Evolutionary conservation across 2,113 vertebrate species (phyloP), one percentile per base, ranked within the genome.

Genomic region (Petrocephalus zakoni): DNA sequence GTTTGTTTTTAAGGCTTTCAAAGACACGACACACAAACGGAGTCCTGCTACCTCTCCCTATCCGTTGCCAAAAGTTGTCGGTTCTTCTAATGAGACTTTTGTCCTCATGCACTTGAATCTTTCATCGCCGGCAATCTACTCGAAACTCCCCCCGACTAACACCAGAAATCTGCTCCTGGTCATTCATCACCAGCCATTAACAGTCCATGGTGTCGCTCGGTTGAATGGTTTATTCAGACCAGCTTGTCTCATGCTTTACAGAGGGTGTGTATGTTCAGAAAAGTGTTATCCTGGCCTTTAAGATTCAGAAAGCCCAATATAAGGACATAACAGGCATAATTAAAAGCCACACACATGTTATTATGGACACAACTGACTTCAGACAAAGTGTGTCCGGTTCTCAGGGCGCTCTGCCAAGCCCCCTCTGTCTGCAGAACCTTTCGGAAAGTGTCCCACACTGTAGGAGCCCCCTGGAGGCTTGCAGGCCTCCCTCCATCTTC

Each of bases 141-240:
- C 22, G 29, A 53, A 85, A 83, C 37, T 56, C 52, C 25, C 53
- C 82, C n/a, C 42, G 17, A 22, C 56, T 11, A 29, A 19, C 46
- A 82, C 78, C 42, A 88, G 86, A 68, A 87, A 87, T 64, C 88
- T 88, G 88, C 81, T 85, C 81, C 56, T 25, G 34, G 56, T 88
- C 53, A 88, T 88, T 88, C 88, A 82, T 88, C 88, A 49, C 55
- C 42, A 64, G 37, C 88, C 55, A 85, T 88, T 84, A 88, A 19
- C n/a, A 34, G 56, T 72, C 56, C 56, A 25, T 42, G 34, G 34
- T 78, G 72, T 85, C 37, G 34, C 81, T 58, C 22, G 34, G 34
- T 53, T 83, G 61, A 61, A 85, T 47, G 56, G 37, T 56, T 78
- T 64, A 42, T 61, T 83, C 47, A 85, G 56, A 85, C 22, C 37